A percentile compares a stretch with the other conserved stretches of the same genome.
Conservation (phyloP, 2,888 invertebrate genomes). For the Dilophus febrilis region DNA sequence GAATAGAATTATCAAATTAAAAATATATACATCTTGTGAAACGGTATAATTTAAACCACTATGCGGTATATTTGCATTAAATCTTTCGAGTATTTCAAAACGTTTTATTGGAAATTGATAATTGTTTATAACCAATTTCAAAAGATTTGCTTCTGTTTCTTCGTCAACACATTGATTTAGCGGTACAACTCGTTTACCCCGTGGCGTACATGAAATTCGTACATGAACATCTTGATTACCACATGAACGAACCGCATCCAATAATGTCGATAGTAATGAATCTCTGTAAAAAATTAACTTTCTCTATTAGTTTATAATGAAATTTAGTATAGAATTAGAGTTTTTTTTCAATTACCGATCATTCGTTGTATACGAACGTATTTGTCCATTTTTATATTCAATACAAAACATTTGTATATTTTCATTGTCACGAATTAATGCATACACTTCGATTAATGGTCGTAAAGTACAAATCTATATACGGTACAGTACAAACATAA, state of each 20-base stretch:
- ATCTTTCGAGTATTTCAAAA: constrained; percentile 74
- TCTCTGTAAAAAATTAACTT: too few species aligned
- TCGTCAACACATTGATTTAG: constrained; percentile 83
- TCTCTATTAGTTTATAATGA: constrained; percentile 8
- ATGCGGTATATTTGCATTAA: constrained; percentile 96
- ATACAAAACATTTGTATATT: constrained; percentile 89
- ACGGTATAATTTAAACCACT: constrained; percentile 92
- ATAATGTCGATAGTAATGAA: constrained; percentile 79
- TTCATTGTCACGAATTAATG: constrained; percentile 71
- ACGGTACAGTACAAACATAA: background rate
- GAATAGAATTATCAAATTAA: constrained; percentile 1
- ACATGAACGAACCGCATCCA: constrained; percentile 92
- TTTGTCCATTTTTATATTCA: constrained; percentile 84
- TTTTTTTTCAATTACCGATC: constrained; percentile 47
- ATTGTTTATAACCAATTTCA: constrained; percentile 38
- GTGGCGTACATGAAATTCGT: constrained; percentile 63
- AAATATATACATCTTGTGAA: constrained; percentile 79
- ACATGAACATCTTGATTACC: constrained; percentile 96
- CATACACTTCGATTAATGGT: constrained; percentile 71
- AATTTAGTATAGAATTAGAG: background rate
- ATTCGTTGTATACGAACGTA: constrained; percentile 75
- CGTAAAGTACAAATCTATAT: constrained; percentile 56
- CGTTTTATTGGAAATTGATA: constrained; percentile 35
- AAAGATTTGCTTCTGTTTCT: constrained; percentile 82
- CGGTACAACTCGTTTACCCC: constrained; percentile 80